Evolutionary conservation across 2,797 vertebrate genomes (phyloP), one percentile per base, ranked within the genome.

Genomic region (Malurus splendens): DNA sequence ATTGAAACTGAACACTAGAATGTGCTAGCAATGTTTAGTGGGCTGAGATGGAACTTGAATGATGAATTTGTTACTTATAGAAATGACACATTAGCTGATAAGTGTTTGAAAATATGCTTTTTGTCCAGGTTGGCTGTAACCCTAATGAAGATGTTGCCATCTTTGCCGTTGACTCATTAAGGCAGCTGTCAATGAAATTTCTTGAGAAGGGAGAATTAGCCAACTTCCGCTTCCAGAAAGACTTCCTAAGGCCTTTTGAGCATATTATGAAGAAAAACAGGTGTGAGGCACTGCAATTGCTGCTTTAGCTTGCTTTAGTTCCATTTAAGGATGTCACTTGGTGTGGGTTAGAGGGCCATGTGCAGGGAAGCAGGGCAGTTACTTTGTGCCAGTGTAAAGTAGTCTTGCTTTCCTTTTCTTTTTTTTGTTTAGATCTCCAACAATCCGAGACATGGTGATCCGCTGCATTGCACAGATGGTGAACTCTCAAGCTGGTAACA

Each of bases 181-280:
- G 99, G 90, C 99, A 99, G 41, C 98, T 99, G 32, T 99, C 99
- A 72, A 99, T 99, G 99, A 99, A 99, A 94, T 99, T 99, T 92
- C 96, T 99, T 90, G 99, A 99, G 95, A 99, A 99, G 95, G 98
- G 99, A 95, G 99, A 99, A 91, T 94, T 99, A 90, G 98, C 99
- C 88, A 99, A 99, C 94, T 99, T 99, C 95, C 98, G 99, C 84
- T 99, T 99, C 97, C 99, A 99, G 95, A 99, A 99, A 79, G 99
- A 99, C 93, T 99, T 99, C 94, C 96, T 99, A 67, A 97, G 99
- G 90, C 99, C 99, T 38, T 99, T 99, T 96, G 98, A 99, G 76
- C 98, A 99, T 93, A 99, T 99, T 87, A 98, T 99, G 98, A 99
- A 99, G 95, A 99, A 99, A 96, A 99, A 99, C 97, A 98, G 98